Conservation (phyloP, 1,140 invertebrate genomes). For the Brachionus rotundiformis region DNA sequence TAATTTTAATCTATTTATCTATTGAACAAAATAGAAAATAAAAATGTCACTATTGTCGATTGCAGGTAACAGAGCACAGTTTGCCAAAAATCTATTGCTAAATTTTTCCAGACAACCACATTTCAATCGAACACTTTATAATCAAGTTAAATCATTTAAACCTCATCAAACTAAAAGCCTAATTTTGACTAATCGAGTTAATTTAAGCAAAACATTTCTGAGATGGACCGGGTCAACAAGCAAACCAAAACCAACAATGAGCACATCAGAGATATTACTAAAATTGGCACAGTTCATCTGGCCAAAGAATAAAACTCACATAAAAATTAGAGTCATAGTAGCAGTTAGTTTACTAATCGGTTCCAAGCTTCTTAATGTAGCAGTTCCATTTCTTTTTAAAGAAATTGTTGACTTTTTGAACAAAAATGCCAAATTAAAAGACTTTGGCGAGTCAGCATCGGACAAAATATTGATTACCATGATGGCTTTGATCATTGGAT, state of each 20-base stretch:
- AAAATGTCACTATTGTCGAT: background rate
- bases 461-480: slow-evolving; percentile 66
- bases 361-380: slow-evolving; percentile 76
- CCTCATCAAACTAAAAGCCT: slow-evolving; percentile 8
- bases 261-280: slow-evolving; percentile 58
- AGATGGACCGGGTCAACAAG: slow-evolving; percentile 6
- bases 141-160: slow-evolving; percentile 1
- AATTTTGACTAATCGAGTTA: background rate
- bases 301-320: slow-evolving; percentile 83
- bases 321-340: slow-evolving; percentile 78
- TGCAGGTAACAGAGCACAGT: background rate
- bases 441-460: slow-evolving; percentile 59
- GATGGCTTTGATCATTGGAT: slow-evolving; percentile 81
- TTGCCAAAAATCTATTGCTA: background rate
- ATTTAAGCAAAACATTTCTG: background rate
- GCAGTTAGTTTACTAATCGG: slow-evolving; percentile 70
- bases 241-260: background rate
- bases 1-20: background rate
- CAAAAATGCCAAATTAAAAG: slow-evolving; percentile 64
- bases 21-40: background rate
- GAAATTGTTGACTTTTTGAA: slow-evolving; percentile 87
- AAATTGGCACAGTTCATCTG: slow-evolving; percentile 84
- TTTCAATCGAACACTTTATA: background rate
- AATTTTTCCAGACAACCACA: background rate
- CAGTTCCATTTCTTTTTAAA: slow-evolving; percentile 96